These are phyloP conservation scores for Cataglyphis altisquamis DNA, from an alignment of 2,888 invertebrate genomes.

Conservation along the genomic window DNA sequence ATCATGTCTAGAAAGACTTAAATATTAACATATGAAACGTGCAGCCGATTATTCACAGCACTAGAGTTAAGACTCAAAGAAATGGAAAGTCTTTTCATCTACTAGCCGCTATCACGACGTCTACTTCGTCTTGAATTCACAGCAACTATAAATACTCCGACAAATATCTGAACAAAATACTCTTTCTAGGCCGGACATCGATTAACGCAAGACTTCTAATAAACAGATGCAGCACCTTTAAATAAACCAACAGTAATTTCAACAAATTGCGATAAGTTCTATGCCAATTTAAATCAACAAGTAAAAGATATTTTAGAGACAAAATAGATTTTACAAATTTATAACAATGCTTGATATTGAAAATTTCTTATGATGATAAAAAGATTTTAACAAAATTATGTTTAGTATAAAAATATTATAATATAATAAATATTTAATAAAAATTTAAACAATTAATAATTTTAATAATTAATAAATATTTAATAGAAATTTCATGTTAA, in stretches of 20 bases:
- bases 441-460: too few relatives aligned
- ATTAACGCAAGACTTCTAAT: constrained; percentile 44
- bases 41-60: constrained; percentile 7
- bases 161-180: constrained; percentile 33
- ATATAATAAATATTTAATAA: too few relatives aligned
- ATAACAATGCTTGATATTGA: neutral
- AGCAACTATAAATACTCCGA: constrained; percentile 3
- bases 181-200: constrained; percentile 35
- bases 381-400: neutral
- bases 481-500: neutral
- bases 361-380: neutral
- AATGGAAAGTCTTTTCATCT: constrained; percentile 52
- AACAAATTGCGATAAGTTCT: neutral
- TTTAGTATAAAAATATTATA: neutral
- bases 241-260: constrained; percentile 1
- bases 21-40: constrained; percentile 46
- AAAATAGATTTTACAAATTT: neutral
- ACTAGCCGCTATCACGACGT: constrained; percentile 8
- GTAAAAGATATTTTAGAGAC: neutral
- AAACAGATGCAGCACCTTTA: neutral
- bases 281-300: neutral
- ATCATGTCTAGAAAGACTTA: neutral
- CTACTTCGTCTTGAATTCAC: constrained; percentile 23
- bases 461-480: neutral
- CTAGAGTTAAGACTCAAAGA: constrained; percentile 41